Conservation (phyloP, 2,113 vertebrate species). For the Cephalopterus ornatus region DNA sequence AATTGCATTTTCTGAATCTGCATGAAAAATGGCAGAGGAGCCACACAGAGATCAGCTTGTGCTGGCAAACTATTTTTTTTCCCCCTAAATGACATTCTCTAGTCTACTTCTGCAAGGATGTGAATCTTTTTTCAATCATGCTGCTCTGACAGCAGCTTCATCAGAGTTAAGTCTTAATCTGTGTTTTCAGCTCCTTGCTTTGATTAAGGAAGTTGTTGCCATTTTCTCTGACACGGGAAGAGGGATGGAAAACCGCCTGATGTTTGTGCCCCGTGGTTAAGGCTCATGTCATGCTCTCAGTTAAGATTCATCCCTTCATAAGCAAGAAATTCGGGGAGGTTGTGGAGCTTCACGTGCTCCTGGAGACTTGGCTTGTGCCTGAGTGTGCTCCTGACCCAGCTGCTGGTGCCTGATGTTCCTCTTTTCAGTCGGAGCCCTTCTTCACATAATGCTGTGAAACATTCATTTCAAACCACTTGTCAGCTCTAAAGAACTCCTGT, state of each 20-base stretch:
- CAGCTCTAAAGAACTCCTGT: not conserved
- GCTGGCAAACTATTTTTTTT: constrained; percentile 25
- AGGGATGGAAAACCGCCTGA: not conserved
- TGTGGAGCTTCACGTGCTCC: rapidly evolving
- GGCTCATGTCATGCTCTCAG: not conserved
- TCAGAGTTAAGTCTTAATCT: constrained; percentile 35
- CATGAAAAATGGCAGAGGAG: constrained; percentile 39
- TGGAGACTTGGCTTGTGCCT: not conserved
- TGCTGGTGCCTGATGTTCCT: not conserved
- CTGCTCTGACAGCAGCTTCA: constrained; percentile 27
- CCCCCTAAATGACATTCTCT: constrained; percentile 26
- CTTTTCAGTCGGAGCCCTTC: not conserved
- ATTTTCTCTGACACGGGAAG: not conserved
- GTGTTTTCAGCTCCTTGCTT: not conserved
- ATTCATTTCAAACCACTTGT: not conserved
- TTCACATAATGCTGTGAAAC: not conserved
- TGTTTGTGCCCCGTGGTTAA: not conserved
- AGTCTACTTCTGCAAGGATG: constrained; percentile 10
- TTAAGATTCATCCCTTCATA: not conserved
- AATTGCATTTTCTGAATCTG: constrained; percentile 37
- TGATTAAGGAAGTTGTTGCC: constrained; percentile 15
- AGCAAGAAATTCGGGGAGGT: rapidly evolving
- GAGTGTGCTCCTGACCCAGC: not conserved
- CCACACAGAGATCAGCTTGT: not conserved
- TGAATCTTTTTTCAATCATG: constrained; percentile 48